phyloP scores from a whole-genome alignment of 2,113 vertebrate genomes.

The Zosterops japonicus region DNA sequence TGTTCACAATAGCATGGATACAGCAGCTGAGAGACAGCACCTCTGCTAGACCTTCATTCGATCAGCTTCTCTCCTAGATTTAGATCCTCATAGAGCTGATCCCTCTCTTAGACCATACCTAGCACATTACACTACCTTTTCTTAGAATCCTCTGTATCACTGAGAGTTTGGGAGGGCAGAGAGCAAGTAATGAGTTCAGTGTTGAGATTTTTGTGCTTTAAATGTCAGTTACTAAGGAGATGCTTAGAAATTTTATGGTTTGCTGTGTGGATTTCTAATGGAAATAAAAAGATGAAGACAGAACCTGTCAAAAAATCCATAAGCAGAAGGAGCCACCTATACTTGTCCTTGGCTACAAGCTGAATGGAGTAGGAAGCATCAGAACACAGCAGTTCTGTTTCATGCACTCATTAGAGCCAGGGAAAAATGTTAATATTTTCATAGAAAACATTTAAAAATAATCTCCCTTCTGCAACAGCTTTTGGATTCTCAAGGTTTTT shows the following conservation, averaged over 20 bases:
- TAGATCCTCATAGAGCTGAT: background rate
- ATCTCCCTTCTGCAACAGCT: background rate
- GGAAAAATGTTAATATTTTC: slow-evolving; percentile 26
- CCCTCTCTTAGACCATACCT: background rate
- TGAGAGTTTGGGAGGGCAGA: background rate
- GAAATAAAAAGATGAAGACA: background rate
- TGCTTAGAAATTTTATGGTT: background rate
- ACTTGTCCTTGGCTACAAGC: background rate
- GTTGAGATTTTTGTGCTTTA: slow-evolving; percentile 11
- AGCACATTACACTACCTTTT: background rate
- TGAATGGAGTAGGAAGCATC: background rate
- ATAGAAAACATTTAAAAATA: slow-evolving; percentile 20
- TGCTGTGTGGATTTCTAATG: background rate
- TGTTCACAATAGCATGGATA: background rate
- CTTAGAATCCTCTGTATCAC: background rate
- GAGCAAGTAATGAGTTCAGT: background rate
- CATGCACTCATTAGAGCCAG: background rate
- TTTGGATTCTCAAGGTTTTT: background rate
- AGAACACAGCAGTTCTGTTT: slow-evolving; percentile 20
- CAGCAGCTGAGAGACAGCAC: background rate
- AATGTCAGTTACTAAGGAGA: slow-evolving; percentile 16
- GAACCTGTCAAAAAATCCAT: background rate
- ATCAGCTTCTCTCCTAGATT: background rate
- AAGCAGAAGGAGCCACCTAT: background rate
- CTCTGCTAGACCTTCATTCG: background rate